These are phyloP conservation scores for Polia nebulosa DNA, from an alignment of 2,888 invertebrate genomes.

Conservation along the genomic window DNA sequence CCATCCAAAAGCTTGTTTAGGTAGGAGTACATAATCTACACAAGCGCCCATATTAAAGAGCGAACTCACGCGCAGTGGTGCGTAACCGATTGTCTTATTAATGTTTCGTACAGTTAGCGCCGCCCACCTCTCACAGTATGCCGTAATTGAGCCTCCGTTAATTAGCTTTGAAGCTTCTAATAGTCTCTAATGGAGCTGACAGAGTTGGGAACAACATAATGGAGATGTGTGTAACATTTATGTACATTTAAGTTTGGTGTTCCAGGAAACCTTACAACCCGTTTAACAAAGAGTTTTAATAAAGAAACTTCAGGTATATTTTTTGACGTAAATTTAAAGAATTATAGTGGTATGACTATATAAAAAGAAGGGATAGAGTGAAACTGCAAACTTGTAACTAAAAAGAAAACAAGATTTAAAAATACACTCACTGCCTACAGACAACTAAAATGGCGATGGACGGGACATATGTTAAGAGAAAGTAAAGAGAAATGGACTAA, in stretches of 20 bases:
- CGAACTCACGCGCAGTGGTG: slow-evolving; percentile 63
- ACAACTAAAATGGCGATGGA: too few relatives aligned
- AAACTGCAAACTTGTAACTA: too few relatives aligned
- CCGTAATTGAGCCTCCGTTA: slow-evolving; percentile 68
- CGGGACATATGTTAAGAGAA: too few relatives aligned
- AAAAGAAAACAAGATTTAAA: too few relatives aligned
- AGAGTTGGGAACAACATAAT: slow-evolving; percentile 36
- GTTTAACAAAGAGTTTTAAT: too few relatives aligned
- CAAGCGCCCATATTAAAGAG: slow-evolving; percentile 62
- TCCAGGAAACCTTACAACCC: background rate
- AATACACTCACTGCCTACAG: too few relatives aligned
- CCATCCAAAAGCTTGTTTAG: slow-evolving; percentile 9
- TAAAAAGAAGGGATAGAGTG: too few relatives aligned
- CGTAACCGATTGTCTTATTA: slow-evolving; percentile 77
- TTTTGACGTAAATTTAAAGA: too few relatives aligned
- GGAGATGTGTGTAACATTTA: background rate
- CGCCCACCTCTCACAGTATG: slow-evolving; percentile 74
- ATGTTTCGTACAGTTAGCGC: slow-evolving; percentile 75
- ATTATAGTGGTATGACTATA: too few relatives aligned
- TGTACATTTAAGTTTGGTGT: background rate
- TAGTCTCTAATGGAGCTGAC: slow-evolving; percentile 51
- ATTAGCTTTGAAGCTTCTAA: slow-evolving; percentile 64
- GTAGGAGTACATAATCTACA: slow-evolving; percentile 49
- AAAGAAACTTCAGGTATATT: too few relatives aligned
- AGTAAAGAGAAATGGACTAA: too few relatives aligned